Percentiles rank a stretch among this genome's conserved stretches.
These are phyloP conservation scores for Pandion haliaetus DNA, from an alignment of 2,113 vertebrate genomes.

Conservation along the genomic window DNA sequence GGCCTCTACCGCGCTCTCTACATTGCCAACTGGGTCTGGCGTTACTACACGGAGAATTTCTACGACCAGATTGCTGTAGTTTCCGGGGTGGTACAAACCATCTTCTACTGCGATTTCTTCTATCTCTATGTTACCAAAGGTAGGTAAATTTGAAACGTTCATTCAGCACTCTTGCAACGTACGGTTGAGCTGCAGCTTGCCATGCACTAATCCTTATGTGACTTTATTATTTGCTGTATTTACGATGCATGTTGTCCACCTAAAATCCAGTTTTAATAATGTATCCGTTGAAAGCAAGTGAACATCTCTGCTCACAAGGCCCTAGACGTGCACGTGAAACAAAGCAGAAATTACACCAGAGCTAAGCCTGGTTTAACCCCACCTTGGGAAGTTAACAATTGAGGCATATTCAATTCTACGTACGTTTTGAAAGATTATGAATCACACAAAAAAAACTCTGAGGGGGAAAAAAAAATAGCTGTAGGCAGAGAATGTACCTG, in stretches of 20 bases:
- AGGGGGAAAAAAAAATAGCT: neutral
- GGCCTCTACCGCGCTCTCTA: conserved; percentile 94
- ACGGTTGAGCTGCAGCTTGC: neutral
- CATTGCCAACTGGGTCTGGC: conserved; percentile 96
- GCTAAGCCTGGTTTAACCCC: neutral
- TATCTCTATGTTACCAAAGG: conserved; percentile 95
- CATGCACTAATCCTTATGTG: accelerated
- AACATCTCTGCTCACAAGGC: neutral
- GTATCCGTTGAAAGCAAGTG: neutral
- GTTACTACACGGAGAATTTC: conserved; percentile 91
- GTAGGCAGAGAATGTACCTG: conserved; percentile 12
- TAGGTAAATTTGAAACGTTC: conserved; percentile 12
- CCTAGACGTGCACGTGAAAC: neutral
- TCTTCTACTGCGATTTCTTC: conserved; percentile 99
- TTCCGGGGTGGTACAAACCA: conserved; percentile 95
- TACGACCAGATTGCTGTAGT: conserved; percentile 95
- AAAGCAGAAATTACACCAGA: neutral
- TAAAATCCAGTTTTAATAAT: neutral
- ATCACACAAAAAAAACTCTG: neutral
- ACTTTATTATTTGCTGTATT: neutral
- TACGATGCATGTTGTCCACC: neutral
- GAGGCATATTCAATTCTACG: neutral
- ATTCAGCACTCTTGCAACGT: neutral
- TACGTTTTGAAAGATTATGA: neutral
- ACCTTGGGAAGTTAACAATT: neutral